A percentile compares a stretch with the other conserved stretches of the same genome.
phyloP scores from a whole-genome alignment of 1,140 invertebrate genomes.

The Bombus superbus region DNA sequence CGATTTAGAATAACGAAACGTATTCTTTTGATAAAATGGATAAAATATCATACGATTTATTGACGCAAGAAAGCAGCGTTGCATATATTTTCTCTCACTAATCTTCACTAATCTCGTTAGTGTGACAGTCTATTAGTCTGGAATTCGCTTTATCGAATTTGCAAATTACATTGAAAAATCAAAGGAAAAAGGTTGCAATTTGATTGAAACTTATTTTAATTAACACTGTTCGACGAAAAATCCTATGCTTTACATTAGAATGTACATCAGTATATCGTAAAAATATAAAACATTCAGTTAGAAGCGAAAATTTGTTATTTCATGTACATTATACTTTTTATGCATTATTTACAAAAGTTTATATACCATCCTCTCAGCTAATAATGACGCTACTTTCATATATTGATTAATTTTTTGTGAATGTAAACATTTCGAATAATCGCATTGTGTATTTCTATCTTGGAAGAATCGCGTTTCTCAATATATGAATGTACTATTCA shows the following conservation, averaged over 20 bases:
- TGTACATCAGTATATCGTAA: not conserved
- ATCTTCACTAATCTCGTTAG: too few species aligned
- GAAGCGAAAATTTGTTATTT: not conserved
- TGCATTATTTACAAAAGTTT: conserved; percentile 18
- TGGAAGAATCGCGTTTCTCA: not conserved
- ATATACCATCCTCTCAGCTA: not conserved
- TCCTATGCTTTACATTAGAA: not conserved
- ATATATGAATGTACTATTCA: not conserved
- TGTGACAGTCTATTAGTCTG: too few species aligned
- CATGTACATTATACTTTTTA: not conserved
- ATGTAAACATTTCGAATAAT: not conserved
- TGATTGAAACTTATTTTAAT: not conserved
- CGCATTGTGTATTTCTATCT: not conserved
- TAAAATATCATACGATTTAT: too few species aligned
- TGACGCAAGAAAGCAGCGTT: not conserved
- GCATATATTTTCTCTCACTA: too few species aligned
- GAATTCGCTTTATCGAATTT: not conserved
- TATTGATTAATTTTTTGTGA: not conserved
- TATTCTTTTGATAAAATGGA: not conserved
- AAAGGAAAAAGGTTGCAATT: not conserved
- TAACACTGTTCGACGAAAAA: not conserved
- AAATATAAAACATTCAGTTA: not conserved
- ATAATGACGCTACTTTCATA: not conserved
- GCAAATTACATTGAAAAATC: not conserved
- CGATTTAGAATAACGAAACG: not conserved